Percentiles rank a stretch among this genome's conserved stretches.
Evolutionary conservation across 2,113 vertebrate species (phyloP).

Genomic region (Gnathonemus echidnorhynchus): DNA sequence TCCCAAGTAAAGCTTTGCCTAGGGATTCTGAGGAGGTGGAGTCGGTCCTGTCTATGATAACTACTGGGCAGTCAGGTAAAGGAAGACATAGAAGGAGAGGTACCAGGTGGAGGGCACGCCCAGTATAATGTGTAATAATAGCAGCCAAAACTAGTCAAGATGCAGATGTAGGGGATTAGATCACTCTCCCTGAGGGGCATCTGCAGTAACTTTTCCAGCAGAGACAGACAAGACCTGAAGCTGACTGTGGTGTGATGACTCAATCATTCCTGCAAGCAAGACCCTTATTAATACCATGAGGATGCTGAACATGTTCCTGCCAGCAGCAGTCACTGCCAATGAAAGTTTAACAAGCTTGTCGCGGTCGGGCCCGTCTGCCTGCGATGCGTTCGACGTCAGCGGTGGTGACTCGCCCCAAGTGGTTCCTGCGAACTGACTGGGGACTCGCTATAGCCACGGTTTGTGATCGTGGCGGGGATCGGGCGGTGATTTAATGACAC

Average conservation of each 20-base stretch:
- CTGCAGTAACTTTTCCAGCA: neutral
- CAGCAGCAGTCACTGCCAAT: neutral
- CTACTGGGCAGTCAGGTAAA: neutral
- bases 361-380: neutral
- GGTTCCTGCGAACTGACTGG: neutral
- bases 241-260: neutral
- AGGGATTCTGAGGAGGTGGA: neutral
- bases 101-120: neutral
- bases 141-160: neutral
- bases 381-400: neutral
- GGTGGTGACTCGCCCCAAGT: neutral
- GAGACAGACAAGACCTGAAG: conserved; percentile 1
- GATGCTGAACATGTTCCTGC: neutral
- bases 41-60: neutral
- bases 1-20: neutral
- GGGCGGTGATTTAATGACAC: neutral
- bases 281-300: conserved; percentile 1
- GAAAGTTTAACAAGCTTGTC: conserved; percentile 10
- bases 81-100: neutral
- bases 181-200: neutral
- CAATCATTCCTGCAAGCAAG: neutral
- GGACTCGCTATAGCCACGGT: neutral
- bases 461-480: neutral
- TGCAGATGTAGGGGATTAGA: neutral
- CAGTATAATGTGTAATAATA: neutral